Conservation (phyloP, 1,140 invertebrate species). For the Parapsyche elsis region DNA sequence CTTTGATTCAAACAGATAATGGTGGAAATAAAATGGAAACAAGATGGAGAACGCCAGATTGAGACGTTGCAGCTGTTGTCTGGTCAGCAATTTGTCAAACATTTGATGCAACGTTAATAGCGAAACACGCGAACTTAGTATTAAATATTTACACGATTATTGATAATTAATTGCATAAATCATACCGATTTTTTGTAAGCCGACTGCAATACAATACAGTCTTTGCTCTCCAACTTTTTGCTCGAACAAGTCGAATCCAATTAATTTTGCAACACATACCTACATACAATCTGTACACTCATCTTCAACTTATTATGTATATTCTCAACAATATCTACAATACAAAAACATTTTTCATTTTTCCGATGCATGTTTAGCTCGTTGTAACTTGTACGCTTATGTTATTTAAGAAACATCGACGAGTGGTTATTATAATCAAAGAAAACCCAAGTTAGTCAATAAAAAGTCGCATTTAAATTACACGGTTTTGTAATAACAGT, state of each 20-base stretch:
- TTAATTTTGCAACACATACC: too few relatives aligned
- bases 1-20: not conserved
- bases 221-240: too few relatives aligned
- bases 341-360: too few relatives aligned
- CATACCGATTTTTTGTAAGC: not conserved
- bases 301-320: too few relatives aligned
- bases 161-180: not conserved
- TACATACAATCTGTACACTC: too few relatives aligned
- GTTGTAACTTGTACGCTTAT: too few relatives aligned
- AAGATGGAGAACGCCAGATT: slow-evolving; percentile 2
- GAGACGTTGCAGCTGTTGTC: slow-evolving; percentile 16
- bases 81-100: slow-evolving; percentile 13
- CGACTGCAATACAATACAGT: too few relatives aligned
- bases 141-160: not conserved
- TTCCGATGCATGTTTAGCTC: too few relatives aligned
- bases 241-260: too few relatives aligned
- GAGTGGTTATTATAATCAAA: not conserved
- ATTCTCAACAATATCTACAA: too few relatives aligned
- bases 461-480: not conserved
- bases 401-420: not conserved
- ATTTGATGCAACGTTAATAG: slow-evolving; percentile 1
- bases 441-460: not conserved
- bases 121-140: slow-evolving; percentile 4
- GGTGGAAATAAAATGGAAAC: not conserved
- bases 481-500: not conserved